These are phyloP conservation scores for Xiphias gladius DNA, from an alignment of 2,113 vertebrate genomes.

Conservation along the genomic window DNA sequence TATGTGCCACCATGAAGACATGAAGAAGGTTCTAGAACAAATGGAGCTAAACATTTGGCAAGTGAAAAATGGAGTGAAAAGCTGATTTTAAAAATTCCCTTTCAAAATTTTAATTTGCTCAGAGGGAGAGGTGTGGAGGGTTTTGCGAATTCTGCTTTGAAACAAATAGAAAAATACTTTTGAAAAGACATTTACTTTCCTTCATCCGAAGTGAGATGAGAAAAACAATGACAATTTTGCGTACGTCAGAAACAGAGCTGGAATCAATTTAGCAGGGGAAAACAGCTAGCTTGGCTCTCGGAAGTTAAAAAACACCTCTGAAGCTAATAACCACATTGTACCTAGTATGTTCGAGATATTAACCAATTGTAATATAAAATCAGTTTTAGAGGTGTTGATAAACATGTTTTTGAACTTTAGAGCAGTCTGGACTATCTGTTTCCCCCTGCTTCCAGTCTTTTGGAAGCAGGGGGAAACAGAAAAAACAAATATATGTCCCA, in stretches of 20 bases:
- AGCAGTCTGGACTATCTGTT: no score
- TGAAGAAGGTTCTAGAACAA: neutral
- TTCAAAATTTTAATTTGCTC: neutral
- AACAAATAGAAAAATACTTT: neutral
- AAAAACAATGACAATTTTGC: neutral
- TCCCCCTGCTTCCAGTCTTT: neutral
- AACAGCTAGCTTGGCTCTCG: neutral
- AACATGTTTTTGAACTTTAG: no score
- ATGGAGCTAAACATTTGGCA: neutral
- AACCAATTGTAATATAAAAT: neutral
- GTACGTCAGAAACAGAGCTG: neutral
- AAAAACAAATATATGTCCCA: no score
- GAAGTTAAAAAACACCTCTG: neutral
- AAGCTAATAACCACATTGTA: neutral
- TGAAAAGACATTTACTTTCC: neutral
- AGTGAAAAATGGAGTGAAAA: conserved; percentile 2
- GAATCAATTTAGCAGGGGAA: neutral
- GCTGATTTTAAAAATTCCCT: neutral
- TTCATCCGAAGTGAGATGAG: neutral
- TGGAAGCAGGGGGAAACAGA: no score
- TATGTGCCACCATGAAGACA: neutral
- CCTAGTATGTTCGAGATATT: neutral
- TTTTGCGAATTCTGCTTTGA: neutral
- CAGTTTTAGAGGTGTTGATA: no score
- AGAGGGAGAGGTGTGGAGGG: neutral